Percentiles rank a stretch among this genome's conserved stretches.
Evolutionary conservation across 2,113 vertebrate species (phyloP).

Genomic region (Gobiocypris rarus): DNA sequence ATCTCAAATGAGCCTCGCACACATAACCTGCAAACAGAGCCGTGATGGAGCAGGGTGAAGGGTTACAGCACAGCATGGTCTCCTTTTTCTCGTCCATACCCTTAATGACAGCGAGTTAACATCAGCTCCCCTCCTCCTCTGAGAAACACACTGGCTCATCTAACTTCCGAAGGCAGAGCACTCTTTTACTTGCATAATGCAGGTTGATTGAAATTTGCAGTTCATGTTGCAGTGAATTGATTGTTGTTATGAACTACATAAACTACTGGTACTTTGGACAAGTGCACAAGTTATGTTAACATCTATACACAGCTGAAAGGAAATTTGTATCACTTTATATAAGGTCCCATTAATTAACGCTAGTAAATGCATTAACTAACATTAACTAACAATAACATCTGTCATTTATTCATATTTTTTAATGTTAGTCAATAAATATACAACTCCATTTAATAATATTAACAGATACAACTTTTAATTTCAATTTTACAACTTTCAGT

Average conservation of each 20-base stretch:
- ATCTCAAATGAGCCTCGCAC: constrained; percentile 66
- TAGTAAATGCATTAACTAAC: not conserved
- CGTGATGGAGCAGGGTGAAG: constrained; percentile 40
- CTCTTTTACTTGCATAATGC: not conserved
- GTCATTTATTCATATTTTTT: not conserved
- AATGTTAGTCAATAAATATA: too few species aligned
- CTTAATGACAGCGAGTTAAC: constrained; percentile 62
- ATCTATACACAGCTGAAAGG: not conserved
- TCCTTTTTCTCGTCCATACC: constrained; percentile 37
- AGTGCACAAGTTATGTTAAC: not conserved
- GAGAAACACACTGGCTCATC: constrained; percentile 41
- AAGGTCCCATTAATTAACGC: not conserved
- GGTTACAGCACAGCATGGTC: constrained; percentile 53
- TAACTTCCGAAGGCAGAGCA: not conserved
- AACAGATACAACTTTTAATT: not conserved
- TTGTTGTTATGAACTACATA: not conserved
- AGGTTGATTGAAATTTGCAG: too few species aligned
- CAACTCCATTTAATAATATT: not conserved
- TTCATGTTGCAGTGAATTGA: not conserved
- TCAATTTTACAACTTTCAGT: not conserved
- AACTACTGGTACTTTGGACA: not conserved
- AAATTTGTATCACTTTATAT: not conserved
- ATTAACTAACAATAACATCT: not conserved
- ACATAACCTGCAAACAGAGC: constrained; percentile 62
- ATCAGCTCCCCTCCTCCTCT: constrained; percentile 31